Conservation (phyloP, 2,113 vertebrate species). For the Larimichthys crocea region DNA sequence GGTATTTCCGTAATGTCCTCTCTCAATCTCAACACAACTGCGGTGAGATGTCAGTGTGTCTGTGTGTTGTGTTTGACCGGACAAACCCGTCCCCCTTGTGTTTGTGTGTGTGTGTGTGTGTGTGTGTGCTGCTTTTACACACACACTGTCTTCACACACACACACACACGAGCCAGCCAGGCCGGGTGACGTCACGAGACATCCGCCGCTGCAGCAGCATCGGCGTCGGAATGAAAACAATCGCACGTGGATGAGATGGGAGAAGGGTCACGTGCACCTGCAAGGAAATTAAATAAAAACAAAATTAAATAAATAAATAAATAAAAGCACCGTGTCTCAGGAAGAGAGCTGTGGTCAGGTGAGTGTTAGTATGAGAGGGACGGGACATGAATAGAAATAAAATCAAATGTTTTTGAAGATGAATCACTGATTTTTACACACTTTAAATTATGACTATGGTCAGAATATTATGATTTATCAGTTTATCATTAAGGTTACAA, state of each 20-base stretch:
- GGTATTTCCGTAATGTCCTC: slow-evolving; percentile 49
- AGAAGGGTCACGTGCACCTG: slow-evolving; percentile 58
- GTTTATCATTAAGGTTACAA: background rate
- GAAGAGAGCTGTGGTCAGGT: background rate
- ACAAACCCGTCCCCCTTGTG: slow-evolving; percentile 59
- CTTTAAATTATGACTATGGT: background rate
- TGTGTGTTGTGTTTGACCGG: slow-evolving; percentile 45
- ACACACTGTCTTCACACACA: background rate
- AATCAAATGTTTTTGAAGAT: too few relatives aligned
- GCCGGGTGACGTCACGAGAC: slow-evolving; percentile 75
- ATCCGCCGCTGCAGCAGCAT: slow-evolving; percentile 50
- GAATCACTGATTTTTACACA: background rate
- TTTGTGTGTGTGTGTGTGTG: background rate
- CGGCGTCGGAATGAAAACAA: slow-evolving; percentile 83
- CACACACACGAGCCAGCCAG: slow-evolving; percentile 19
- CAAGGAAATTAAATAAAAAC: too few relatives aligned
- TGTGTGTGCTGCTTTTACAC: background rate
- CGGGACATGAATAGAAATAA: background rate
- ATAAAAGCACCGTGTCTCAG: too few relatives aligned
- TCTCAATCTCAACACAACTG: slow-evolving; percentile 19
- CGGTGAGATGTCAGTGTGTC: slow-evolving; percentile 25
- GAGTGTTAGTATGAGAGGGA: background rate
- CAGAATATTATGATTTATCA: background rate
- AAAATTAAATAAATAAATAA: too few relatives aligned
- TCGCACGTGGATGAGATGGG: slow-evolving; percentile 80